A percentile compares a stretch with the other conserved stretches of the same genome.
Conservation (phyloP, 2,888 invertebrate species). For the Callimorpha dominula region DNA sequence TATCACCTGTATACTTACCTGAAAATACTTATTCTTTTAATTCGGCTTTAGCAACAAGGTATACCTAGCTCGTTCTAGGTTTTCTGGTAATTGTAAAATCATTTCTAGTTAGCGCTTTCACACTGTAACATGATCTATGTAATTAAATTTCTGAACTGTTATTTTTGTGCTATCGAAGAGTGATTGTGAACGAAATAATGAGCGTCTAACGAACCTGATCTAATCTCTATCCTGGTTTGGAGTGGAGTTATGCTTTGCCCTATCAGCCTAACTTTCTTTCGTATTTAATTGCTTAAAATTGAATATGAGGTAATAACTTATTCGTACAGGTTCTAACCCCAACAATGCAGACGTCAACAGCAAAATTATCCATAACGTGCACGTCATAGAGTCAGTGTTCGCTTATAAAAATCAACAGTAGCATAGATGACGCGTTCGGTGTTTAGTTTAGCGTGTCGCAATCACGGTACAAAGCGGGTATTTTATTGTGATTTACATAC, state of each 20-base stretch:
- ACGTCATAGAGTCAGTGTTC: constrained; percentile 57
- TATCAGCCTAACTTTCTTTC: not conserved
- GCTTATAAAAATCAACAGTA: constrained; percentile 58
- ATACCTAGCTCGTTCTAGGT: not conserved
- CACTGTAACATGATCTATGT: too few relatives aligned
- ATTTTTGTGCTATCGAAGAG: not conserved
- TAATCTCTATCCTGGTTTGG: too few relatives aligned
- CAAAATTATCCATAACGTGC: constrained; percentile 28
- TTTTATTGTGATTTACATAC: constrained; percentile 85
- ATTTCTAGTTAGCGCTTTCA: not conserved
- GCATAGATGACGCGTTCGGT: constrained; percentile 70
- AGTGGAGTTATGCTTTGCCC: not conserved
- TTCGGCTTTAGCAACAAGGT: not conserved
- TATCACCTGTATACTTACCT: too few relatives aligned
- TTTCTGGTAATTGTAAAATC: not conserved
- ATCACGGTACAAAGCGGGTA: constrained; percentile 81
- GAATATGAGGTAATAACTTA: not conserved
- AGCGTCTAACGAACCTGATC: too few relatives aligned
- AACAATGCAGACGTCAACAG: constrained; percentile 9
- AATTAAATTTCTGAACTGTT: not conserved
- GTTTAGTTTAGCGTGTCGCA: constrained; percentile 83
- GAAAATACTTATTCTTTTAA: not conserved
- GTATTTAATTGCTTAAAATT: not conserved
- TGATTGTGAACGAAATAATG: too few relatives aligned
- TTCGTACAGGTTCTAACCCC: constrained; percentile 4